A percentile compares a stretch with the other conserved stretches of the same genome.
Evolutionary conservation across 2,888 invertebrate genomes (phyloP).

Genomic region (Orchesellides sinensis): DNA sequence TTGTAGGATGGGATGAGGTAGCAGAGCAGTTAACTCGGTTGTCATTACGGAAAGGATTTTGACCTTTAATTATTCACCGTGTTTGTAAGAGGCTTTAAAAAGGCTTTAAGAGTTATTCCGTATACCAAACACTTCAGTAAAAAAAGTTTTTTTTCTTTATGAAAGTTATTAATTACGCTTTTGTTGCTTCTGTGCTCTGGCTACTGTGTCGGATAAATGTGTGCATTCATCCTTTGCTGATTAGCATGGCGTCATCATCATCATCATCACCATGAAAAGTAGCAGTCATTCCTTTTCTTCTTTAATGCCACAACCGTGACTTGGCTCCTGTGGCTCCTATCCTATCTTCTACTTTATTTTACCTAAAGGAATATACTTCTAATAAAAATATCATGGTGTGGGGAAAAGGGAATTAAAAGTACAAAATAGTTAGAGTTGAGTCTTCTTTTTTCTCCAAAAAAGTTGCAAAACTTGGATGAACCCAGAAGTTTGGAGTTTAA

Average conservation of each 20-base stretch:
- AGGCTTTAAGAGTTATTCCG: too few species aligned
- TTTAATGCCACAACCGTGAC: conserved; percentile 23
- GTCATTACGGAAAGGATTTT: conserved; percentile 68
- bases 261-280: too few species aligned
- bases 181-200: conserved; percentile 33
- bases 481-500: conserved; percentile 28
- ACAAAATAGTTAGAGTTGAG: conserved; percentile 1
- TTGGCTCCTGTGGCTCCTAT: conserved; percentile 20
- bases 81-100: conserved; percentile 40
- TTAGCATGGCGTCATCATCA: conserved; percentile 50
- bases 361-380: conserved; percentile 28
- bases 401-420: conserved; percentile 28
- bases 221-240: conserved; percentile 27
- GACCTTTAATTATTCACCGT: conserved; percentile 71
- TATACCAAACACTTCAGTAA: too few species aligned
- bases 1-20: too few species aligned
- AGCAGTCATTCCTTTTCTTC: background rate
- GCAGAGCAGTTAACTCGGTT: conserved; percentile 40
- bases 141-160: conserved; percentile 29
- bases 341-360: conserved; percentile 16
- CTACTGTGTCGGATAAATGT: conserved; percentile 15
- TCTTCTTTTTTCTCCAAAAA: conserved; percentile 2
- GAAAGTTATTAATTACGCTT: conserved; percentile 64
- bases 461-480: background rate
- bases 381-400: background rate